Conservation (phyloP, 2,888 invertebrate genomes). For the Neria commutata region DNA sequence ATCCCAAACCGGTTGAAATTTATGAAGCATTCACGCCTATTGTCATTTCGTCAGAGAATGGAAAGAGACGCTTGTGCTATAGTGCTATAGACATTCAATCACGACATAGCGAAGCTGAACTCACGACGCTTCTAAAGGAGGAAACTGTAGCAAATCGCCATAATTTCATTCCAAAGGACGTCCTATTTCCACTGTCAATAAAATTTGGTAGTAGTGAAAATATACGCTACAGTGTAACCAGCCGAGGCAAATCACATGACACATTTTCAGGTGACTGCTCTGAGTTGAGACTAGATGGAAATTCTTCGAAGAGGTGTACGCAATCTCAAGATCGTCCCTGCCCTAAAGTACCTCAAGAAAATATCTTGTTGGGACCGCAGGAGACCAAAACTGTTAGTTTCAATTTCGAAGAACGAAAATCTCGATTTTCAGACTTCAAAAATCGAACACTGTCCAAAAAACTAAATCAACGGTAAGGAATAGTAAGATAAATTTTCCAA, state of each 20-base stretch:
- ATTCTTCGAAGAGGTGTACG: constrained; percentile 53
- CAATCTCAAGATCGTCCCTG: constrained; percentile 58
- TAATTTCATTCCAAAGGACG: too few species aligned
- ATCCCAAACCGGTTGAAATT: constrained; percentile 37
- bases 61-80: constrained; percentile 48
- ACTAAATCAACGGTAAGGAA: too few species aligned
- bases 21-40: constrained; percentile 53
- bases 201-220: constrained; percentile 39
- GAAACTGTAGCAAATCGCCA: too few species aligned
- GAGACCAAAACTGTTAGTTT: constrained; percentile 63
- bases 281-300: too few species aligned
- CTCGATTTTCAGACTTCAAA: constrained; percentile 54
- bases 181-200: too few species aligned
- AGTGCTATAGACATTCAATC: constrained; percentile 47
- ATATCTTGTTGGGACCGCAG: constrained; percentile 49
- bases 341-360: constrained; percentile 49
- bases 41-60: constrained; percentile 42
- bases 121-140: too few species aligned
- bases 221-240: constrained; percentile 22
- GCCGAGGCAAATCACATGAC: too few species aligned
- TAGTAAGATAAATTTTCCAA: too few species aligned
- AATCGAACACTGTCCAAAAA: too few species aligned
- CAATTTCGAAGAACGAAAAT: constrained; percentile 60
- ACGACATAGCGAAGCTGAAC: constrained; percentile 38
- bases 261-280: too few species aligned